Conservation (phyloP, 1,140 invertebrate genomes). For the Varroa destructor region DNA sequence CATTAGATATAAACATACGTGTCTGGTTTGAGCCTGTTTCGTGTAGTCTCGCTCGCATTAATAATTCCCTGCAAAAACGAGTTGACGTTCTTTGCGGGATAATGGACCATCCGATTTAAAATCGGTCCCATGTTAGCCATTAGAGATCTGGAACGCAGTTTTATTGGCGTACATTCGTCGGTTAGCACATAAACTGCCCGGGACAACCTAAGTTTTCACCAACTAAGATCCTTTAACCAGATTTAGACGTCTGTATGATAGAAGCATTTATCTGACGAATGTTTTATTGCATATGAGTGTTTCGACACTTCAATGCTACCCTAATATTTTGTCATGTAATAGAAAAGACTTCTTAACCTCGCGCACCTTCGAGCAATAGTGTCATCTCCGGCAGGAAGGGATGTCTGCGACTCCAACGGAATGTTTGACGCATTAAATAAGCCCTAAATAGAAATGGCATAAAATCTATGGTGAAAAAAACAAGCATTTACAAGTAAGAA, state of each 20-base stretch:
- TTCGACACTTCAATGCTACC: too few species aligned
- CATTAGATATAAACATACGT: background rate
- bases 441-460: background rate
- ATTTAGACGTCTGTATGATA: too few species aligned
- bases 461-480: too few species aligned
- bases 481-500: too few species aligned
- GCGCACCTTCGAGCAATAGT: slow-evolving; percentile 8
- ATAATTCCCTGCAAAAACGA: slow-evolving; percentile 5
- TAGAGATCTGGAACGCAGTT: background rate
- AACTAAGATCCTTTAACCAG: too few species aligned
- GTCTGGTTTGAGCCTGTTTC: slow-evolving; percentile 17
- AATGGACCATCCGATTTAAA: slow-evolving; percentile 19
- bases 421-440: slow-evolving; percentile 7
- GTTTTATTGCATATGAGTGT: too few species aligned
- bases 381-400: slow-evolving; percentile 12
- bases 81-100: slow-evolving; percentile 5
- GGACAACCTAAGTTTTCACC: too few species aligned
- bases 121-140: slow-evolving; percentile 22
- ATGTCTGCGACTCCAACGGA: background rate
- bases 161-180: background rate
- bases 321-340: too few species aligned
- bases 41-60: slow-evolving; percentile 9
- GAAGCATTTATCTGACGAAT: too few species aligned
- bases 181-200: too few species aligned
- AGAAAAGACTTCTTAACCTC: background rate